phyloP scores from a whole-genome alignment of 2,888 invertebrate genomes.

The Ametastegia equiseti region DNA sequence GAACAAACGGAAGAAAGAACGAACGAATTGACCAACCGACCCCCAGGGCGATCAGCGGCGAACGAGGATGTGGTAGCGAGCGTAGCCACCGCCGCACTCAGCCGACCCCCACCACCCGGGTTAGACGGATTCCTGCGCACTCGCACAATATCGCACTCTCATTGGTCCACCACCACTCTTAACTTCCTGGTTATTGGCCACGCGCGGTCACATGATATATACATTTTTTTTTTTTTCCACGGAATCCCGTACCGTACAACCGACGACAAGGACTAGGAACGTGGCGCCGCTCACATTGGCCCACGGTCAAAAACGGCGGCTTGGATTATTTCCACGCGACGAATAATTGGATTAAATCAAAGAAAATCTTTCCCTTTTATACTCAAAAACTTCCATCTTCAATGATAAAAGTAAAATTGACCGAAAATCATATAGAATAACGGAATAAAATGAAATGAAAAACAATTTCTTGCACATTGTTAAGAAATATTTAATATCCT shows the following conservation, averaged over 20 bases:
- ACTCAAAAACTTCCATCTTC: too few relatives aligned
- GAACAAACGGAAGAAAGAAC: not conserved
- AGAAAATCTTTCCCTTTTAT: too few relatives aligned
- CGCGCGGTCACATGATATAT: constrained; percentile 50
- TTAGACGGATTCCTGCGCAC: constrained; percentile 46
- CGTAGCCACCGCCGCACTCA: constrained; percentile 70
- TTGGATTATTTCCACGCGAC: too few relatives aligned
- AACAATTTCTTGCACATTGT: not conserved
- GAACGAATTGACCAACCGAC: constrained; percentile 66
- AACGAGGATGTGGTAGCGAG: constrained; percentile 71
- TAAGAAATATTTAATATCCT: not conserved
- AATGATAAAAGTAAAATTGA: not conserved
- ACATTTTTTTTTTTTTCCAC: not conserved
- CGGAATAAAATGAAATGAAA: constrained; percentile 3
- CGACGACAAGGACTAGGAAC: not conserved
- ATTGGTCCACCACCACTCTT: constrained; percentile 53
- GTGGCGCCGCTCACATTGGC: not conserved
- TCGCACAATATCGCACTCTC: constrained; percentile 48
- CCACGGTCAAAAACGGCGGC: not conserved
- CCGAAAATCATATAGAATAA: not conserved
- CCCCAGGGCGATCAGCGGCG: constrained; percentile 70
- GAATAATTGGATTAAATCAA: too few relatives aligned
- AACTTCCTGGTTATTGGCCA: constrained; percentile 60
- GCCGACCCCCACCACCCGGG: constrained; percentile 62
- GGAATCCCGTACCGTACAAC: too few relatives aligned